These are phyloP conservation scores for Bombus sylvicola DNA, from an alignment of 1,140 invertebrate genomes.

Conservation along the genomic window DNA sequence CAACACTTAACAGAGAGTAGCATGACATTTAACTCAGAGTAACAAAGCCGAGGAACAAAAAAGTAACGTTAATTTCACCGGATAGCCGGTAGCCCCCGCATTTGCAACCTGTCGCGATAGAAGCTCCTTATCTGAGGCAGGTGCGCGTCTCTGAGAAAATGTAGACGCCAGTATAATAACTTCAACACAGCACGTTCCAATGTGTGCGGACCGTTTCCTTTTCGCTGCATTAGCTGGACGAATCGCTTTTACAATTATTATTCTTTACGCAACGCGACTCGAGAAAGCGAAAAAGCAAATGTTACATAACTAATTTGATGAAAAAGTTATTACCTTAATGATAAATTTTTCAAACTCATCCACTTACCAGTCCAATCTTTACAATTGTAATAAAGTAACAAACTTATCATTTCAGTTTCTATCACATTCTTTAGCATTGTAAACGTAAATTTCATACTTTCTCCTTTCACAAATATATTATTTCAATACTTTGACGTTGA, in stretches of 20 bases:
- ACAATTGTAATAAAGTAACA: too few relatives aligned
- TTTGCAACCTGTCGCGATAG: slow-evolving; percentile 61
- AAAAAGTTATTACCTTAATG: too few relatives aligned
- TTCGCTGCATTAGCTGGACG: not conserved
- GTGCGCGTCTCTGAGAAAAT: slow-evolving; percentile 70
- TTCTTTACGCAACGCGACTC: not conserved
- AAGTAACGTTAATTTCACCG: slow-evolving; percentile 32
- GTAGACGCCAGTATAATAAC: slow-evolving; percentile 63
- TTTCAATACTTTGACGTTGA: not conserved
- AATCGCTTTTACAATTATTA: not conserved
- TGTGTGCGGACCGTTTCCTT: slow-evolving; percentile 50
- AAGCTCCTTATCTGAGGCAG: slow-evolving; percentile 73
- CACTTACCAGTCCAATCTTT: too few relatives aligned
- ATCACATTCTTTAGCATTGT: too few relatives aligned
- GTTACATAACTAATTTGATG: too few relatives aligned
- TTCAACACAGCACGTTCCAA: slow-evolving; percentile 44
- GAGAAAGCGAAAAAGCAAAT: not conserved
- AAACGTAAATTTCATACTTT: not conserved
- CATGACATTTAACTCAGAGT: slow-evolving; percentile 30
- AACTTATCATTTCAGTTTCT: too few relatives aligned
- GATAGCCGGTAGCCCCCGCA: slow-evolving; percentile 32
- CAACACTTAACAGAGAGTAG: not conserved
- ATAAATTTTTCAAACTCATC: too few relatives aligned
- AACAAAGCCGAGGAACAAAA: not conserved
- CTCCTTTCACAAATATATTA: not conserved